Evolutionary conservation across 1,140 invertebrate species (phyloP).

Genomic region (Chrysopa pallens): DNA sequence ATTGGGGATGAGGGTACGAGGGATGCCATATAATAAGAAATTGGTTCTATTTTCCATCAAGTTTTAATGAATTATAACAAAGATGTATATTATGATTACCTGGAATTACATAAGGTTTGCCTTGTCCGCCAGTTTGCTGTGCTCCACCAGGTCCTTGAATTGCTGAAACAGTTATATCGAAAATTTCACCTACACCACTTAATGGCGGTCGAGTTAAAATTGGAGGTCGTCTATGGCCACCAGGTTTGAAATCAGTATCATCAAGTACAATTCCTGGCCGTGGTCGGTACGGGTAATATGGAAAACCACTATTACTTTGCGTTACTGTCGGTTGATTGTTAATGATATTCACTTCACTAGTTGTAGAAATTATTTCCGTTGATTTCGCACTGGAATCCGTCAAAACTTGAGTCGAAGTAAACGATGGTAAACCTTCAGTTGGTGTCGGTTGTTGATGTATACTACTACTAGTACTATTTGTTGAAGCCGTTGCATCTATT

Average conservation of each 20-base stretch:
- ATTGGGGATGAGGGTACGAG: too few relatives aligned
- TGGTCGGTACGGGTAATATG: conserved; percentile 37
- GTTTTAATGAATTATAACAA: too few relatives aligned
- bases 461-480: conserved; percentile 6
- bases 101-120: conserved; percentile 32
- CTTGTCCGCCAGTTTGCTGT: conserved; percentile 23
- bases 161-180: conserved; percentile 74
- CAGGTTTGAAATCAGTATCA: conserved; percentile 57
- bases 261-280: conserved; percentile 66
- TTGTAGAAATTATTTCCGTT: background rate
- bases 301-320: conserved; percentile 7
- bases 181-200: conserved; percentile 48
- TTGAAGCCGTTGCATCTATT: conserved; percentile 5
- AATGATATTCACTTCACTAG: background rate
- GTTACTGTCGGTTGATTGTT: background rate
- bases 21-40: too few relatives aligned
- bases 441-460: conserved; percentile 3
- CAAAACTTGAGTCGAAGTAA: conserved; percentile 2
- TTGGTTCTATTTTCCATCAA: too few relatives aligned
- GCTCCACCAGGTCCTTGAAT: conserved; percentile 58
- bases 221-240: conserved; percentile 21
- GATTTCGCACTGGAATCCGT: conserved; percentile 1
- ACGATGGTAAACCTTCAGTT: conserved; percentile 5
- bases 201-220: conserved; percentile 18
- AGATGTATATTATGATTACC: conserved; percentile 14